These are phyloP conservation scores for Mesorhabditis spiculigera DNA, from an alignment of 2,888 invertebrate species.

Conservation along the genomic window DNA sequence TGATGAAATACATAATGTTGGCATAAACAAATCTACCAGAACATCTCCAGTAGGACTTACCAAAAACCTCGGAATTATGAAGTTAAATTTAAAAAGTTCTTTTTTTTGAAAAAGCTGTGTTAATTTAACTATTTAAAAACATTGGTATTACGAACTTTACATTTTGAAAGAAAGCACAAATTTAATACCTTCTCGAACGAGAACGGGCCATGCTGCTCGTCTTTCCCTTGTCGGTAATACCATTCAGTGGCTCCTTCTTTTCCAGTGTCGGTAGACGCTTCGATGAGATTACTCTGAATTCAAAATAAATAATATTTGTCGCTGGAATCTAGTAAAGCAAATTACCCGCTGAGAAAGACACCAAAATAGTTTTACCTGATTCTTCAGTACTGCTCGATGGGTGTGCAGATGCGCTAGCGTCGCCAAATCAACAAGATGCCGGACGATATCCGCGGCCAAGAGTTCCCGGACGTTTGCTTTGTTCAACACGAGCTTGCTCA, in stretches of 20 bases:
- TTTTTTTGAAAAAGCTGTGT: too few species aligned
- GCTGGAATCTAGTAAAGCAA: not conserved
- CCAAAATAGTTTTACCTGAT: slow-evolving; percentile 58
- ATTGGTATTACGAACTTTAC: too few species aligned
- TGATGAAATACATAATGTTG: too few species aligned
- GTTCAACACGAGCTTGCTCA: slow-evolving; percentile 84
- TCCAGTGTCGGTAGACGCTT: slow-evolving; percentile 77
- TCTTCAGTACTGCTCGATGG: slow-evolving; percentile 66
- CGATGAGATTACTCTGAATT: slow-evolving; percentile 85
- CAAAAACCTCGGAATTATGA: too few species aligned
- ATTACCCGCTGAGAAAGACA: not conserved
- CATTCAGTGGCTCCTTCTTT: slow-evolving; percentile 75
- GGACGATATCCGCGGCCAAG: slow-evolving; percentile 85
- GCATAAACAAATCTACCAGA: too few species aligned
- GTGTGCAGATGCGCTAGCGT: slow-evolving; percentile 93
- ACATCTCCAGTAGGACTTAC: too few species aligned
- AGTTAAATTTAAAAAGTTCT: too few species aligned
- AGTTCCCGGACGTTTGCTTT: slow-evolving; percentile 83
- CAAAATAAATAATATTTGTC: not conserved
- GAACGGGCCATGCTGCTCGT: slow-evolving; percentile 62
- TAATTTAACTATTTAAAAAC: too few species aligned
- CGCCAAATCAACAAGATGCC: slow-evolving; percentile 83
- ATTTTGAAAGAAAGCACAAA: too few species aligned
- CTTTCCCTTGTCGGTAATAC: slow-evolving; percentile 74
- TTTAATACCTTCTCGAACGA: slow-evolving; percentile 59